Evolutionary conservation across 2,113 vertebrate species (phyloP).

Genomic region (Stictonetta naevosa): DNA sequence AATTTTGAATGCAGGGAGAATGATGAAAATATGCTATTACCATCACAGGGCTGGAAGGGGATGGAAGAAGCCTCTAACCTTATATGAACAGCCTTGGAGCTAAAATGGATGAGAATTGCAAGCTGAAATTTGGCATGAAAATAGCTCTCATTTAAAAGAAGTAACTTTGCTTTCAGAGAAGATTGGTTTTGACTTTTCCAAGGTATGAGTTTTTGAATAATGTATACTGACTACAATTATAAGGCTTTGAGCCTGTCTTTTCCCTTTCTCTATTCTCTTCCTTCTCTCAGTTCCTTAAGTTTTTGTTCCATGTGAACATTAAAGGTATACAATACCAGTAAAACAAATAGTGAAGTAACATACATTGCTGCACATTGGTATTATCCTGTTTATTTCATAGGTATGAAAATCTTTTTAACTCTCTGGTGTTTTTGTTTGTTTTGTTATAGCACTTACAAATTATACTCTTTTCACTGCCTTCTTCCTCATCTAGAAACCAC

Average conservation of each 20-base stretch:
- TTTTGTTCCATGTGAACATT: not conserved
- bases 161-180: constrained; percentile 10
- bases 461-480: not conserved
- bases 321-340: not conserved
- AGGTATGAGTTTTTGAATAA: constrained; percentile 7
- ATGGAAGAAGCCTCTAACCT: not conserved
- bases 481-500: not conserved
- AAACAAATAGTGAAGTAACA: not conserved
- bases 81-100: not conserved
- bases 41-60: not conserved
- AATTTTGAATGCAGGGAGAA: not conserved
- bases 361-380: not conserved
- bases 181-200: constrained; percentile 5
- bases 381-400: not conserved
- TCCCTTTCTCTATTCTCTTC: not conserved
- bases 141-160: constrained; percentile 24
- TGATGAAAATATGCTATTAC: not conserved
- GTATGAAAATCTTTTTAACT: not conserved
- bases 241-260: not conserved
- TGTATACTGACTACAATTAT: not conserved
- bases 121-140: constrained; percentile 21
- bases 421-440: not conserved
- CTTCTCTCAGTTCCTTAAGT: not conserved
- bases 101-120: not conserved
- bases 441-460: not conserved